Base-by-base conservation (phyloP, 1,140 invertebrate species). In the Venustaconcha ellipsiformis region DNA sequence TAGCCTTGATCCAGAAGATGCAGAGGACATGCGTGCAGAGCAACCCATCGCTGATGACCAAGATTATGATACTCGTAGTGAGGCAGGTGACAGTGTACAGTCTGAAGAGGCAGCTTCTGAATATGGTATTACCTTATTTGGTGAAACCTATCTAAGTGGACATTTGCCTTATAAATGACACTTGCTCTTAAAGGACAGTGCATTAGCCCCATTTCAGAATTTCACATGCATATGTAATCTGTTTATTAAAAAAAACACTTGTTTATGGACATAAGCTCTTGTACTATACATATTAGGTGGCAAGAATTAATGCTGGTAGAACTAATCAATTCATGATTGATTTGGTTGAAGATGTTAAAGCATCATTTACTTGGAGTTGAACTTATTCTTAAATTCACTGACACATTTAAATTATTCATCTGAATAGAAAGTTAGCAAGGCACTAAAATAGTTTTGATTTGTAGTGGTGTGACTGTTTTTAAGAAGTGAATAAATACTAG, bases 41-140 rank as follows among this genome's bases (percentile, higher is more conserved):
- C 23, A 78, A 78, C 58, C 75, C 71, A 14, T 75, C 78, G 56
- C 73, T 63, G 69, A 78, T 80, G 81, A 78, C 18, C 80, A 84
- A 57, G 85, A 82, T 26, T 88, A 86, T 82, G 86, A 89, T 69
- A 87, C 85, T 0, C 81, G 85, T 23, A 89, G 87, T 83, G 87
- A 89, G 68, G 82, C 83, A 30, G 82, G 79, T 78, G 79, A 78
- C 30, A 71, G 67, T 48, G 59, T 74, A 57, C 62, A 78, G 58
- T 66, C 66, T 23, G 37, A 75, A 65, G 56, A 80, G 55, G 67
- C 69, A 37, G 56, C 64, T 20, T 71, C 76, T 57, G 66, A 75
- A 48, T 66, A 70, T 64, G 67, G 71, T 80, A 72, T 57, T 56
- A 69, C 59, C 26, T 56, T 72, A 60, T 75, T 64, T 17, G 57